Evolutionary conservation across 1,140 invertebrate species (phyloP), one percentile per base, ranked within the genome.

Genomic region (Parapsyche elsis): DNA sequence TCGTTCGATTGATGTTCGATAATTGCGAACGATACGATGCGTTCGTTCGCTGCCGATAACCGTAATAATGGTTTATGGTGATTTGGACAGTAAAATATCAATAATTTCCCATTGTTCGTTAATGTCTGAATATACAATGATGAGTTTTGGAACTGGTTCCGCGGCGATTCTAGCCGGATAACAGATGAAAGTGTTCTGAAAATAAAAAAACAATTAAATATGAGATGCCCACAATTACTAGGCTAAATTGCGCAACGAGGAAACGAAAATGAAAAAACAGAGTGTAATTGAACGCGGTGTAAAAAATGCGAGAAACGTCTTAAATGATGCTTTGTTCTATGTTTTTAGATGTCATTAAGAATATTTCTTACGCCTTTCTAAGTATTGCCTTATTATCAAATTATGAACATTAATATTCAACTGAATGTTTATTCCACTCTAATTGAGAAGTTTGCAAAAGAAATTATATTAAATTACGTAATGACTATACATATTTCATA

Each of bases 261-360:
- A 21, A 61, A 19, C 14, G 21, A 61, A 61, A 16, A 19, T 61
- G 57, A 9, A 21, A 61, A 61, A 61, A 61, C 19, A 19, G 14
- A 61, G 19, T 38, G 30, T 38, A 38, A 38, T 38, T 38, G 30
- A 38, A 38, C 30, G 30, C 30, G 30, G 30, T 38, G 30, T 38
- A 38, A 38, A 38, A 38, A 38, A 38, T 61, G 16, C 57, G 57
- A 53, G 16, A 53, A 53, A n/a, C 12, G 49, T 21, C 7, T 21
- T 21, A 61, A 61, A 61, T 61, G 57, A 61, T 16, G 14, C 57
- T 61, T 61, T 61, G 57, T 61, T 61, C 57, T 21, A 9, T 61
- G n/a, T 0, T 21, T 14, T 61, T 21, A 21, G 5, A 19, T 61
- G 16, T n/a, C 21, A 61, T 19, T 61, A 19, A 9, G 21, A 61